Evolutionary conservation across 53 echinoderm and acorn worm genomes (phyloP).

Genomic region (Temnopleurus reevesii): DNA sequence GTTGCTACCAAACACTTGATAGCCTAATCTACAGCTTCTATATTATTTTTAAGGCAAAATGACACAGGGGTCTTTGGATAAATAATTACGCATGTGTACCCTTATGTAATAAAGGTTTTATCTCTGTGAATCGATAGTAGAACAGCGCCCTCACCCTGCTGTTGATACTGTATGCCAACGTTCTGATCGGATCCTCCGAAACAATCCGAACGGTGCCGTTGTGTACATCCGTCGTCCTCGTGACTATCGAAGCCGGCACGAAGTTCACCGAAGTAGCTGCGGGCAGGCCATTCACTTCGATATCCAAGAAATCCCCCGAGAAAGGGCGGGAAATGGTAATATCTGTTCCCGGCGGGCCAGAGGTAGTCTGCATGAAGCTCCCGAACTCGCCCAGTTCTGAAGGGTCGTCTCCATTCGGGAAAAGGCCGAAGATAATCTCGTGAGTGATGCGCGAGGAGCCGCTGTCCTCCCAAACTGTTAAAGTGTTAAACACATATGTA

Average conservation of each 20-base stretch:
- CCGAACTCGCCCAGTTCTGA: neutral
- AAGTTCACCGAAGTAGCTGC: neutral
- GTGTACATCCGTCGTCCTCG: neutral
- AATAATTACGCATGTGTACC: no score
- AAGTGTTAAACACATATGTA: no score
- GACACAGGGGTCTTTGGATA: no score
- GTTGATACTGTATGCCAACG: neutral
- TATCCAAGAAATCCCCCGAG: neutral
- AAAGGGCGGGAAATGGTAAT: neutral
- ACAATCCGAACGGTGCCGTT: neutral
- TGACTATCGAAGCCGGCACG: neutral
- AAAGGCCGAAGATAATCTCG: constrained; percentile 24
- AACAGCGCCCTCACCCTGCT: neutral
- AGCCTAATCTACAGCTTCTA: no score
- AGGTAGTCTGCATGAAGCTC: neutral
- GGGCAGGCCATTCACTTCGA: neutral
- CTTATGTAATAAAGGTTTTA: no score
- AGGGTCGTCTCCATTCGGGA: neutral
- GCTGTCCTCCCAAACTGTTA: neutral
- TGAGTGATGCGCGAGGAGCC: neutral
- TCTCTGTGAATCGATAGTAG: no score
- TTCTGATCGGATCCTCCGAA: neutral
- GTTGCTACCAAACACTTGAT: no score
- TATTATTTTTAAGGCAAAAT: no score
- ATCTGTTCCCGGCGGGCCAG: neutral